Conservation (phyloP, 1,140 invertebrate genomes). For the Bombus soroeensis region DNA sequence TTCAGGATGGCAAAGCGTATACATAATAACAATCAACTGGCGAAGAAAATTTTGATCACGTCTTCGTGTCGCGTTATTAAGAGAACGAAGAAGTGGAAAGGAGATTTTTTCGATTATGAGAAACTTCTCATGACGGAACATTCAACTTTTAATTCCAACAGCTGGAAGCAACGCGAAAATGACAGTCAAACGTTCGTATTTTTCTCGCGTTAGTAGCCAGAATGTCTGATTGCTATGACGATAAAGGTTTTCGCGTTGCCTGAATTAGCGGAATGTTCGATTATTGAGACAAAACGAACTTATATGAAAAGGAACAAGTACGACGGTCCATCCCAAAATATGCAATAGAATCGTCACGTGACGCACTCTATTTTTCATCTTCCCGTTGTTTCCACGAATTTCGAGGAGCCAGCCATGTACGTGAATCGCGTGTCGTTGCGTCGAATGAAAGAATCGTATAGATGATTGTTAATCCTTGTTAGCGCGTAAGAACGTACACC, state of each 20-base stretch:
- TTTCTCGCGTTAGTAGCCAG: conserved; percentile 48
- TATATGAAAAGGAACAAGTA: not conserved
- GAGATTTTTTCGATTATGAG: not conserved
- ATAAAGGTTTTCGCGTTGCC: conserved; percentile 7
- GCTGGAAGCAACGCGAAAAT: conserved; percentile 12
- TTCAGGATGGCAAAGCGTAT: not conserved
- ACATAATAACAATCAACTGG: not conserved
- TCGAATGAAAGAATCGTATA: conserved; percentile 61
- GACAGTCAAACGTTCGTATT: not conserved
- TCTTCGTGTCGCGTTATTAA: not conserved
- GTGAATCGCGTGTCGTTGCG: conserved; percentile 56
- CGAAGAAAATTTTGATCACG: not conserved
- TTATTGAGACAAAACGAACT: conserved; percentile 1
- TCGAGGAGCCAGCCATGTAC: conserved; percentile 16
- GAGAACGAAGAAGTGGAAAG: not conserved
- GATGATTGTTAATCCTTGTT: conserved; percentile 74
- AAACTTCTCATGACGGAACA: conserved; percentile 44
- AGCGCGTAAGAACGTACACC: conserved; percentile 74
- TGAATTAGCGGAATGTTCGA: not conserved
- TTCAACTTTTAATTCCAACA: conserved; percentile 52
- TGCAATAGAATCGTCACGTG: conserved; percentile 47
- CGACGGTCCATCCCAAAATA: conserved; percentile 46
- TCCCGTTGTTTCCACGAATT: conserved; percentile 55
- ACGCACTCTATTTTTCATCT: conserved; percentile 47
- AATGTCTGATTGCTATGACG: not conserved